These are phyloP conservation scores for Andrena trimmerana DNA, from an alignment of 2,888 invertebrate species.

Conservation along the genomic window DNA sequence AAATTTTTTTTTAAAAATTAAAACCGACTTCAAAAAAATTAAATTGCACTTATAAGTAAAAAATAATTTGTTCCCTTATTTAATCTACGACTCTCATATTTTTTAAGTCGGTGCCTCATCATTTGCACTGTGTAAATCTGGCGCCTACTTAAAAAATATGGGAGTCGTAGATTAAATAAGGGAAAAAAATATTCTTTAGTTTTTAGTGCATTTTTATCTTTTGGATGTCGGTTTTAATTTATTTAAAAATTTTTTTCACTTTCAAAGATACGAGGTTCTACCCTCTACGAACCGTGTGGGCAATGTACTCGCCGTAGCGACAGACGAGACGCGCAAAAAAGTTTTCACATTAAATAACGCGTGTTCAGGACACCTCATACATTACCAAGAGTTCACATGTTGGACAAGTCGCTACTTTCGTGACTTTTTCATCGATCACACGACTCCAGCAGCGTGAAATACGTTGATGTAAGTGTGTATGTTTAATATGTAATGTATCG, in stretches of 20 bases:
- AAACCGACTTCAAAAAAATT: too few species aligned
- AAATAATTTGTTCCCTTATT: too few species aligned
- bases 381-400: conserved; percentile 5
- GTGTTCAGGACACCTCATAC: not conserved
- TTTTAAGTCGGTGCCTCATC: too few species aligned
- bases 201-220: too few species aligned
- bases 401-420: conserved; percentile 20
- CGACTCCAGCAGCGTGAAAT: not conserved
- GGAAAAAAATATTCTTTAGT: too few species aligned
- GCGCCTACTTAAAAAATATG: too few species aligned
- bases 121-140: too few species aligned
- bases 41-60: too few species aligned
- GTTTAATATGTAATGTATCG: not conserved
- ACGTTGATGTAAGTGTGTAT: not conserved
- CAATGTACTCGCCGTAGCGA: conserved; percentile 13
- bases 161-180: too few species aligned
- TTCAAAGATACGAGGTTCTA: conserved; percentile 24
- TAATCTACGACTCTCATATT: too few species aligned
- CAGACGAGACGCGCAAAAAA: conserved; percentile 40
- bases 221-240: too few species aligned
- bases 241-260: not conserved
- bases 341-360: conserved; percentile 20
- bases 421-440: not conserved
- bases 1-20: too few species aligned
- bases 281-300: conserved; percentile 13